These are phyloP conservation scores for Planiliza haematocheilus DNA, from an alignment of 2,113 vertebrate genomes.

Conservation along the genomic window DNA sequence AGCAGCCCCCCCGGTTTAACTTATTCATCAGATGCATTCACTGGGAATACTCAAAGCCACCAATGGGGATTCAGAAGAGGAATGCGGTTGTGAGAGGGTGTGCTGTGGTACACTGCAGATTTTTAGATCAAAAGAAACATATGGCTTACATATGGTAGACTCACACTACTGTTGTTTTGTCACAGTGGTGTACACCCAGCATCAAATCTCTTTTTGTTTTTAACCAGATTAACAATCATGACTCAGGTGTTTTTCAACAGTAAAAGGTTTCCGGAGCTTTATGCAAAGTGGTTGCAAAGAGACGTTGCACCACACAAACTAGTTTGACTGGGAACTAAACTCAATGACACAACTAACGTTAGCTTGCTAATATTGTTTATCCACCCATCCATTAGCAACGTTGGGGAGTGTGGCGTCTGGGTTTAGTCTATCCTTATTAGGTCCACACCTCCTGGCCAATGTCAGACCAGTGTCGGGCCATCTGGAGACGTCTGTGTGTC, in stretches of 20 bases:
- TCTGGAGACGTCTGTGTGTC: no score
- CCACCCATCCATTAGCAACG: no score
- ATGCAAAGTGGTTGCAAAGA: no score
- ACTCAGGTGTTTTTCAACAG: no score
- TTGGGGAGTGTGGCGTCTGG: no score
- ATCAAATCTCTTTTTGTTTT: background rate
- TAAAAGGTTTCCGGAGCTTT: no score
- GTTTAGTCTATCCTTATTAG: no score
- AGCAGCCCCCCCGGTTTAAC: constrained; percentile 42
- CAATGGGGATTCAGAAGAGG: constrained; percentile 36
- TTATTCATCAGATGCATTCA: constrained; percentile 60
- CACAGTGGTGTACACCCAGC: background rate
- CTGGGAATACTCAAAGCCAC: constrained; percentile 42
- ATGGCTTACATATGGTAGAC: constrained; percentile 39
- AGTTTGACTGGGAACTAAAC: background rate
- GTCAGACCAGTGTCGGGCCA: no score
- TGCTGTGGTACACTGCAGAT: constrained; percentile 1
- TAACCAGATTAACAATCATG: no score
- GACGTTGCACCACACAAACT: background rate
- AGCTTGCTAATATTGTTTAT: background rate
- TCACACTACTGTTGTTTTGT: background rate
- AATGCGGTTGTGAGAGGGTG: constrained; percentile 16
- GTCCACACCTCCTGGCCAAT: no score
- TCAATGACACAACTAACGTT: background rate
- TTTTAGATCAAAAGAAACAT: constrained; percentile 50